These are phyloP conservation scores for Ursus arctos DNA, from an alignment of 2,113 vertebrate genomes.

Conservation along the genomic window DNA sequence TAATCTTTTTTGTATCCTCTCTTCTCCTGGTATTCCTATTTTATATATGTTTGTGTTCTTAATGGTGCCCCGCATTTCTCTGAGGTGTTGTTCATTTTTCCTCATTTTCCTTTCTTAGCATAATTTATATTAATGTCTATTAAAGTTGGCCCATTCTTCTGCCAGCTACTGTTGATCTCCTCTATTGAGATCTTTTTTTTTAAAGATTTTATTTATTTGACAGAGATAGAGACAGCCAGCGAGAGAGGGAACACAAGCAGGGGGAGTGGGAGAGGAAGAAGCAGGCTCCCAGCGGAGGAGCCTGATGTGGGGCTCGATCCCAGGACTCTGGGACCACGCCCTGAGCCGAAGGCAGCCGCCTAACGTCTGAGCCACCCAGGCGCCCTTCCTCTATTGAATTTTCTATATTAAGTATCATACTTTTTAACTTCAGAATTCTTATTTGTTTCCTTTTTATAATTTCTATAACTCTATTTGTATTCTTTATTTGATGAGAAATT, in stretches of 20 bases:
- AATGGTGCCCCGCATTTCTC: background rate
- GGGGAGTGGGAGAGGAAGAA: too few species aligned
- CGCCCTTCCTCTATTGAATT: background rate
- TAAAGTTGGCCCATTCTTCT: background rate
- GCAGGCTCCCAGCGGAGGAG: too few species aligned
- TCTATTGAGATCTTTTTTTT: background rate
- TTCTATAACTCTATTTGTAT: background rate
- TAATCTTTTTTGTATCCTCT: background rate
- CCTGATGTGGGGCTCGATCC: too few species aligned
- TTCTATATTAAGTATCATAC: background rate
- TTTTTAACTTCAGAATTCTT: background rate
- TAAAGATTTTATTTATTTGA: too few species aligned
- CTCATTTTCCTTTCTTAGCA: background rate
- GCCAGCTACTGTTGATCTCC: background rate
- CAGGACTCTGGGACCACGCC: too few species aligned
- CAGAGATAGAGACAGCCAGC: too few species aligned
- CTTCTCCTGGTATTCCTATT: background rate
- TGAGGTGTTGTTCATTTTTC: background rate
- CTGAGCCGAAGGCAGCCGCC: too few species aligned
- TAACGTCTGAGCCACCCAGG: too few species aligned
- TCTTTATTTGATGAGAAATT: background rate
- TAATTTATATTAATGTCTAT: background rate
- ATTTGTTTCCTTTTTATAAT: background rate
- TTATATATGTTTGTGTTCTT: background rate
- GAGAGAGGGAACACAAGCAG: too few species aligned